phyloP scores from a whole-genome alignment of 1,140 invertebrate genomes.

The Hyphantria cunea region DNA sequence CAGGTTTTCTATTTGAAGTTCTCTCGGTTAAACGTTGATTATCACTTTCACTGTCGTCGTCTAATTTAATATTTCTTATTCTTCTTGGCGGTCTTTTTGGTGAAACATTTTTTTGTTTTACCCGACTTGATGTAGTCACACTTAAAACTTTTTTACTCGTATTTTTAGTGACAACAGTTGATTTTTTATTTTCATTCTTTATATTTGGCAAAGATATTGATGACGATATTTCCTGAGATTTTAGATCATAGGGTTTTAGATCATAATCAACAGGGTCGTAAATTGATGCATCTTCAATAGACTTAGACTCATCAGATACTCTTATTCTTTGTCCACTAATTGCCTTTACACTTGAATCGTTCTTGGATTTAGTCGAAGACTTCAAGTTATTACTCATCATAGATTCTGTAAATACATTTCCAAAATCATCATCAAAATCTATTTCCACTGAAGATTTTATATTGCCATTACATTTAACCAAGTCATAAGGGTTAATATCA shows the following conservation, averaged over 20 bases:
- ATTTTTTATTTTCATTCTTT: constrained; percentile 70
- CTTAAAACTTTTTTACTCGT: constrained; percentile 60
- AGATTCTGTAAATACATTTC: constrained; percentile 64
- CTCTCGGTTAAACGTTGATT: constrained; percentile 66
- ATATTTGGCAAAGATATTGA: constrained; percentile 70
- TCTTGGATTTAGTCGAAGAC: constrained; percentile 50
- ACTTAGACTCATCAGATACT: constrained; percentile 74
- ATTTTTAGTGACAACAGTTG: constrained; percentile 56
- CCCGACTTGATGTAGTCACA: constrained; percentile 57
- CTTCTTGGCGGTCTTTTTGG: constrained; percentile 73
- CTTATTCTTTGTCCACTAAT: constrained; percentile 83
- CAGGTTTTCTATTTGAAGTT: constrained; percentile 53
- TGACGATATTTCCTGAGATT: constrained; percentile 62
- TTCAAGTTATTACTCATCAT: constrained; percentile 49
- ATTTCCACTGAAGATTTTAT: constrained; percentile 67
- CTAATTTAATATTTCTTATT: constrained; percentile 67
- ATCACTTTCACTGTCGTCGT: constrained; percentile 77
- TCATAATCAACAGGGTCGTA: constrained; percentile 77
- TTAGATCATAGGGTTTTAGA: constrained; percentile 72
- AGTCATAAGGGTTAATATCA: constrained; percentile 92
- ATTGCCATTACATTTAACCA: constrained; percentile 83
- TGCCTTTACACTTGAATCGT: constrained; percentile 81
- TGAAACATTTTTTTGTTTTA: constrained; percentile 73
- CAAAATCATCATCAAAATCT: constrained; percentile 72
- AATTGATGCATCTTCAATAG: constrained; percentile 59